A percentile compares a stretch with the other conserved stretches of the same genome.
Evolutionary conservation across 2,113 vertebrate species (phyloP).

Genomic region (Condylura cristata): DNA sequence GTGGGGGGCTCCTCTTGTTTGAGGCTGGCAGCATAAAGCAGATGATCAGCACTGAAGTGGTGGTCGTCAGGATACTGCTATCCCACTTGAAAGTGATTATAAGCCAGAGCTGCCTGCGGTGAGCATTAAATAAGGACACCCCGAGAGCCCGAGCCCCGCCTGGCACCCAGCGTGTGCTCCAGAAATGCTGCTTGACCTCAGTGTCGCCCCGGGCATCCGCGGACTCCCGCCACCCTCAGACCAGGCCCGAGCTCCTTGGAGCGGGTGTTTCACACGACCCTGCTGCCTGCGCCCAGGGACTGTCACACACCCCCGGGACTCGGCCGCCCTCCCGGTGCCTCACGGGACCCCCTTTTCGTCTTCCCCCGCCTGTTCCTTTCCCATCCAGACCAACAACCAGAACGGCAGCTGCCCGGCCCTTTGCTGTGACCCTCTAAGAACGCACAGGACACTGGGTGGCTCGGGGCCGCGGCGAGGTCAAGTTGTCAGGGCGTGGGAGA

Average conservation of each 20-base stretch:
- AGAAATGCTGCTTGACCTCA: background rate
- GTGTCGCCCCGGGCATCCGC: fast-evolving
- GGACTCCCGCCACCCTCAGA: background rate
- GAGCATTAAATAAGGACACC: background rate
- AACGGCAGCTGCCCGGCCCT: background rate
- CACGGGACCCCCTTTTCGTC: too few species aligned
- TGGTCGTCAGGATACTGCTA: background rate
- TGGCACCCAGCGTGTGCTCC: background rate
- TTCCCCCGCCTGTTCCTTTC: background rate
- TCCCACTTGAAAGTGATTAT: background rate
- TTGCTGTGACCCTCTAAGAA: background rate
- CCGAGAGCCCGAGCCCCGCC: background rate
- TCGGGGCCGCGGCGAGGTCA: background rate
- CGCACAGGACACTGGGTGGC: background rate
- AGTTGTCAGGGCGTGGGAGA: fast-evolving
- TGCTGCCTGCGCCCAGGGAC: background rate
- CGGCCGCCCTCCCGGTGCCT: too few species aligned
- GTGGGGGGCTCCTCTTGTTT: background rate
- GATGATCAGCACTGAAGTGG: background rate
- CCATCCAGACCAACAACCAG: background rate
- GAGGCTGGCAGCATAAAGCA: background rate
- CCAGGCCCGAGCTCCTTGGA: background rate
- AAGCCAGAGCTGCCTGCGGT: background rate
- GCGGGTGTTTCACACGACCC: background rate
- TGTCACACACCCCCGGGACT: background rate